A percentile compares a stretch with the other conserved stretches of the same genome.
Evolutionary conservation across 2,797 vertebrate genomes (phyloP).

Genomic region (Phrynocephalus forsythii): DNA sequence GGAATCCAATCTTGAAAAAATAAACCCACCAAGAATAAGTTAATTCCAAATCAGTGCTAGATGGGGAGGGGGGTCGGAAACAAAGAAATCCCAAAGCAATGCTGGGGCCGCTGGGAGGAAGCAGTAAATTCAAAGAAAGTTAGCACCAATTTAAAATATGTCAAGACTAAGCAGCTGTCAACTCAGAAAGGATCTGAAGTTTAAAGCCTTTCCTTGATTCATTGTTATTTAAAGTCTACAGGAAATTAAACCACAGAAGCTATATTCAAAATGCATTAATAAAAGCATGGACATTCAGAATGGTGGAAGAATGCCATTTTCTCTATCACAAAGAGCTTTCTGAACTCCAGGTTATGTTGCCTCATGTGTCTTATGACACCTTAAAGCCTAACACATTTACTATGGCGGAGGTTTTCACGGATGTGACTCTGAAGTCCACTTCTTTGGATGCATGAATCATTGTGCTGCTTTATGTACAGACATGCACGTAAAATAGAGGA

Average conservation of each 20-base stretch:
- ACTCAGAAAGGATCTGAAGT: conserved; percentile 67
- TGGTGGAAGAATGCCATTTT: conserved; percentile 50
- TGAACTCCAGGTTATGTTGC: not conserved
- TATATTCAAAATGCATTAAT: conserved; percentile 67
- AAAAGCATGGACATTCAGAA: conserved; percentile 63
- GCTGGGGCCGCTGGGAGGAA: not conserved
- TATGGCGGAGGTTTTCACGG: not conserved
- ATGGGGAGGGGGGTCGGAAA: not conserved
- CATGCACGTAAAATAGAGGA: no score
- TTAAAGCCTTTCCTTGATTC: conserved; percentile 72
- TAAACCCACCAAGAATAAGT: not conserved
- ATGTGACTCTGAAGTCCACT: not conserved
- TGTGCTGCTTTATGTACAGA: no score
- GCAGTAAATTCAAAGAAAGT: conserved; percentile 46
- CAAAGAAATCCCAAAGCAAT: not conserved
- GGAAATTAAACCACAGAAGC: conserved; percentile 78
- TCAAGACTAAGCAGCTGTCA: conserved; percentile 63
- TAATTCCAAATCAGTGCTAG: not conserved
- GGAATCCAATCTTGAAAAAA: not conserved
- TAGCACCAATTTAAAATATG: conserved; percentile 66
- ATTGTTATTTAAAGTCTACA: conserved; percentile 74
- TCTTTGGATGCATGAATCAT: not conserved
- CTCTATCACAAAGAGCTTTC: not conserved
- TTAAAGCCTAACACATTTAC: not conserved
- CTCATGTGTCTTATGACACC: not conserved